Percentiles rank a stretch among this genome's conserved stretches.
Conservation (phyloP, 2,888 invertebrate species). For the Notocelia uddmanniana region DNA sequence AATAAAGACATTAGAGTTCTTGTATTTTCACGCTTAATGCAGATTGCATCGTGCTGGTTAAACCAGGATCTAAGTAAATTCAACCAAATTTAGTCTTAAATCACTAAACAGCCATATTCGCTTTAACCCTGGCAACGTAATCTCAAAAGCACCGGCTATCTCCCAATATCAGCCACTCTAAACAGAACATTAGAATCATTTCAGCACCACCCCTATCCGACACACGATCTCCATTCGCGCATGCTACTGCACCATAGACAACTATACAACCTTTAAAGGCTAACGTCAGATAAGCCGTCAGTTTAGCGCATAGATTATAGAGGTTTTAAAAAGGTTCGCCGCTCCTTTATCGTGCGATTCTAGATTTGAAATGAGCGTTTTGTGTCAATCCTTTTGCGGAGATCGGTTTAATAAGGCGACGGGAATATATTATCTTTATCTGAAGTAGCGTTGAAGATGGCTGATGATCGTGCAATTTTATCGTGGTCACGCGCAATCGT, state of each 20-base stretch:
- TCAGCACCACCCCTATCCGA: conserved; percentile 54
- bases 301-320: conserved; percentile 55
- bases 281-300: conserved; percentile 67
- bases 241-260: conserved; percentile 51
- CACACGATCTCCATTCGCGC: conserved; percentile 61
- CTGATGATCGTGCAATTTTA: conserved; percentile 5
- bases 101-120: background rate
- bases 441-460: conserved; percentile 13
- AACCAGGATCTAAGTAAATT: background rate
- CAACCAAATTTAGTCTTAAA: background rate
- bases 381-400: conserved; percentile 40
- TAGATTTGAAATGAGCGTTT: conserved; percentile 44
- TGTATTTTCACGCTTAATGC: background rate
- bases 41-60: background rate
- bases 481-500: conserved; percentile 6
- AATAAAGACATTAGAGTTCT: background rate
- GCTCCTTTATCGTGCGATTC: conserved; percentile 42
- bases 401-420: conserved; percentile 38
- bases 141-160: conserved; percentile 51
- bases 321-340: conserved; percentile 54
- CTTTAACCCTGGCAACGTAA: conserved; percentile 9
- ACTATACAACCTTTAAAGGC: conserved; percentile 61
- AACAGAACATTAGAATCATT: conserved; percentile 49
- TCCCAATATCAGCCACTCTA: conserved; percentile 64
- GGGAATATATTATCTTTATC: conserved; percentile 25